Conservation (phyloP, 2,113 vertebrate species). For the Macrotus californicus region DNA sequence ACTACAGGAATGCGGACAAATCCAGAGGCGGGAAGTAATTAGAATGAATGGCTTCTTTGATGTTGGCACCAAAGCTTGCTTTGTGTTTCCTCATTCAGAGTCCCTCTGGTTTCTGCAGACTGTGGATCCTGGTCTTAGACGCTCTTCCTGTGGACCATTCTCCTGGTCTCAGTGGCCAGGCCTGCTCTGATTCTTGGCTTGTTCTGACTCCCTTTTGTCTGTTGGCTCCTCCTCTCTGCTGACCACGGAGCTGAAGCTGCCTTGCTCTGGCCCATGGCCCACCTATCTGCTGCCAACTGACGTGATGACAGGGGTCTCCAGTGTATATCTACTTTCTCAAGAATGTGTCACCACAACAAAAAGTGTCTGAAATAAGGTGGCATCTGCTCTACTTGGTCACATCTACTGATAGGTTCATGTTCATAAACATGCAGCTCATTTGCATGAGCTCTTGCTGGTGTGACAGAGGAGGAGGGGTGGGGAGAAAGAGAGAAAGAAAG, state of each 20-base stretch:
- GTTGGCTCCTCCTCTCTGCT: not conserved
- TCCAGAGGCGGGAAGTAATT: not conserved
- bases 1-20: not conserved
- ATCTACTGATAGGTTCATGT: not conserved
- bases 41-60: not conserved
- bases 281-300: not conserved
- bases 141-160: not conserved
- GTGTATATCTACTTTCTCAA: not conserved
- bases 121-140: not conserved
- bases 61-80: not conserved
- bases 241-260: not conserved
- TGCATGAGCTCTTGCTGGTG: not conserved
- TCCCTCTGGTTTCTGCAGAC: not conserved
- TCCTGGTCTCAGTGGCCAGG: not conserved
- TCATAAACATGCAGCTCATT: not conserved
- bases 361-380: not conserved
- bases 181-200: not conserved
- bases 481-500: too few relatives aligned
- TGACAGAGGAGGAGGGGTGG: not conserved
- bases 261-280: not conserved
- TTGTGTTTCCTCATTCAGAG: not conserved
- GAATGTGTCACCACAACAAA: not conserved
- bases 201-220: not conserved
- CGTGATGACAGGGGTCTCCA: not conserved
- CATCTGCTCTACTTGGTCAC: not conserved